Percentiles rank a stretch among this genome's conserved stretches.
These are phyloP conservation scores for Drosophila kambysellisi DNA, from an alignment of 2,888 invertebrate genomes.

Conservation along the genomic window DNA sequence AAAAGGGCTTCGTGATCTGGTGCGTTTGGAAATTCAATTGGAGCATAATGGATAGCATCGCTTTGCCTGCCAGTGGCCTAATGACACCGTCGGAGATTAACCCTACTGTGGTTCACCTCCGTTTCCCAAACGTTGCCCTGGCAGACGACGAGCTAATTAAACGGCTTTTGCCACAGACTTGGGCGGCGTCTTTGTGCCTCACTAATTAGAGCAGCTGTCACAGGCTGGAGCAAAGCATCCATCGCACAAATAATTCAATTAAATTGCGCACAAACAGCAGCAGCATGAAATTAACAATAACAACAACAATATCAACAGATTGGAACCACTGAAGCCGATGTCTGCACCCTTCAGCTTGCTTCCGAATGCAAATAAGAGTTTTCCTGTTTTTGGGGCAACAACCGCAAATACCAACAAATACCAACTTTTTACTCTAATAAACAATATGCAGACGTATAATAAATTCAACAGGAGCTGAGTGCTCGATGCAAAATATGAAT, in stretches of 20 bases:
- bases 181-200: constrained; percentile 43
- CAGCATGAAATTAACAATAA: constrained; percentile 30
- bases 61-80: constrained; percentile 22
- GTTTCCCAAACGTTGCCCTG: constrained; percentile 19
- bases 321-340: constrained; percentile 46
- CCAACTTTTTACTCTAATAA: not conserved
- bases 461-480: not conserved
- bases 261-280: constrained; percentile 60
- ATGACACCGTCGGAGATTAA: constrained; percentile 59
- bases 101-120: constrained; percentile 69
- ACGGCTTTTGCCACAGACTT: constrained; percentile 52
- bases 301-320: constrained; percentile 35
- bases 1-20: constrained; percentile 5
- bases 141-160: constrained; percentile 70
- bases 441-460: not conserved
- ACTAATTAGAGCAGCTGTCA: constrained; percentile 73
- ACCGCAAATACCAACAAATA: constrained; percentile 54
- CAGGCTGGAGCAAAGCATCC: constrained; percentile 55
- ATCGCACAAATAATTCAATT: constrained; percentile 73
- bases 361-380: constrained; percentile 51
- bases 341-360: constrained; percentile 29
- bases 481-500: not conserved
- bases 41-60: constrained; percentile 56
- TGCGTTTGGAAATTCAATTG: constrained; percentile 60
- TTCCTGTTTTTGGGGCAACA: constrained; percentile 15